Percentiles rank a stretch among this genome's conserved stretches.
Conservation (phyloP, 2,888 invertebrate genomes). For the Morpho helenor region DNA sequence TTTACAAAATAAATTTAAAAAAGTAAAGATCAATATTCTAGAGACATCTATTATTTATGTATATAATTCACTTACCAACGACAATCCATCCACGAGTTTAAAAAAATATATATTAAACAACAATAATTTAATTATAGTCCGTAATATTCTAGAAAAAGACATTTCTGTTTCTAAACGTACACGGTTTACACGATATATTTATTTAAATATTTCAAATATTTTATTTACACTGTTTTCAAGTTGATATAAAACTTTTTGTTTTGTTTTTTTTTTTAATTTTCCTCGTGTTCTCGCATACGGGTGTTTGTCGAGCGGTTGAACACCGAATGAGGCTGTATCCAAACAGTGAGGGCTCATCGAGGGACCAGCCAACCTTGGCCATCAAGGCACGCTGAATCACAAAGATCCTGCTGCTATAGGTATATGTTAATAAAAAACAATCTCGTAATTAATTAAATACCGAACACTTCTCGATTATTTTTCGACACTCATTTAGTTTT, state of each 20-base stretch:
- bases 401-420: conserved; percentile 26
- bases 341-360: conserved; percentile 35
- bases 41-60: background rate
- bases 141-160: conserved; percentile 24
- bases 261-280: background rate
- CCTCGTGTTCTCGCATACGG: conserved; percentile 5
- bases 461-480: conserved; percentile 4
- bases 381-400: conserved; percentile 57
- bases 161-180: background rate
- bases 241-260: background rate
- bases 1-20: background rate
- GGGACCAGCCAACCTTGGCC: conserved; percentile 60
- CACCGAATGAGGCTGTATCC: conserved; percentile 27
- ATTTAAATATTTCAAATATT: background rate
- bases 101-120: conserved; percentile 48
- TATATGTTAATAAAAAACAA: conserved; percentile 15
- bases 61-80: conserved; percentile 44
- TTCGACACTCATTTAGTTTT: background rate
- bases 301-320: conserved; percentile 17
- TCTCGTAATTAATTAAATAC: conserved; percentile 12
- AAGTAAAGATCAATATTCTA: background rate
- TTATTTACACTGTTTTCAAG: too few relatives aligned
- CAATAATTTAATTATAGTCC: conserved; percentile 45
- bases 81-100: conserved; percentile 49
- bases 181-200: background rate